A percentile compares a stretch with the other conserved stretches of the same genome.
These are phyloP conservation scores for Diachrysia chrysitis DNA, from an alignment of 2,888 invertebrate genomes.

Conservation along the genomic window DNA sequence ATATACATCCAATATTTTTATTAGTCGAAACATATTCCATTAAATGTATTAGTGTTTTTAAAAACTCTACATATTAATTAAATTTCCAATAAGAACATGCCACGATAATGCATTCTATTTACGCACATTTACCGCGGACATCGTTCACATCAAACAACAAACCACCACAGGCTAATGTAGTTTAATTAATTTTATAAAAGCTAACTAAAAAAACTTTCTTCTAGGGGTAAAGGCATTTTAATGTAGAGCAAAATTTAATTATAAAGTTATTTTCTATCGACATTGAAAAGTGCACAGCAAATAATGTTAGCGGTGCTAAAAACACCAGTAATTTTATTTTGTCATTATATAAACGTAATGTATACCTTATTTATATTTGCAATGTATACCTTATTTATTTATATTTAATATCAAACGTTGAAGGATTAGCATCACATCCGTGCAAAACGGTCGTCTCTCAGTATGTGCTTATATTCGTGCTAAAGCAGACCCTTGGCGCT, in stretches of 20 bases:
- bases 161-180: constrained; percentile 40
- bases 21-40: constrained; percentile 17
- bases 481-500: no score
- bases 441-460: no score
- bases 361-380: background rate
- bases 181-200: constrained; percentile 47
- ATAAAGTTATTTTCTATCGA: background rate
- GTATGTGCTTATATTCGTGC: no score
- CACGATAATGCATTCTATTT: constrained; percentile 40
- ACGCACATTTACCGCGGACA: constrained; percentile 38
- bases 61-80: constrained; percentile 29
- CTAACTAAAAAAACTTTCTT: constrained; percentile 39
- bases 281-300: background rate
- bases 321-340: no score
- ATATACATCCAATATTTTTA: constrained; percentile 14
- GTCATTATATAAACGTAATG: background rate
- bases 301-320: no score
- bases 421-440: no score
- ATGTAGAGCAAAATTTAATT: constrained; percentile 2
- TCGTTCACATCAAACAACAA: constrained; percentile 35
- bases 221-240: constrained; percentile 28
- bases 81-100: constrained; percentile 27
- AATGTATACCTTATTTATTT: background rate
- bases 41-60: constrained; percentile 27
- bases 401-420: no score